phyloP scores from a whole-genome alignment of 2,113 vertebrate genomes.

The Zingel zingel region DNA sequence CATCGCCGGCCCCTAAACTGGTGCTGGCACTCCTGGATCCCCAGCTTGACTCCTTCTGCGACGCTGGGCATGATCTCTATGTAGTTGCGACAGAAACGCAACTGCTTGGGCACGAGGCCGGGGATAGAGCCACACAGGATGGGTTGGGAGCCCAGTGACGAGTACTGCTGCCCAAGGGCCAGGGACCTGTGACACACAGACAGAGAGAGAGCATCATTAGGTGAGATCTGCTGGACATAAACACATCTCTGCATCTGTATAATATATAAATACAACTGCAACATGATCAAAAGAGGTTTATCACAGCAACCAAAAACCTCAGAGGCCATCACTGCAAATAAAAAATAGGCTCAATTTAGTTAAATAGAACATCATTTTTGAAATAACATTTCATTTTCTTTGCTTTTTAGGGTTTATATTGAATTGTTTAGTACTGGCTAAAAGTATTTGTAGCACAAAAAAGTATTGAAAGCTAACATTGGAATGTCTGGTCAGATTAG shows the following conservation, averaged over 20 bases:
- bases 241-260: not conserved
- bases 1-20: conserved; percentile 96
- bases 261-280: not conserved
- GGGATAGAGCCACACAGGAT: conserved; percentile 95
- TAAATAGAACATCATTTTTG: not conserved
- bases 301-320: not conserved
- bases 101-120: conserved; percentile 97
- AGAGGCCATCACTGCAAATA: not conserved
- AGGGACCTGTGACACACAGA: conserved; percentile 87
- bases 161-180: conserved; percentile 94
- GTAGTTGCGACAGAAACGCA: conserved; percentile 98
- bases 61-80: conserved; percentile 99
- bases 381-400: not conserved
- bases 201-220: not conserved
- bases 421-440: not conserved
- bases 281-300: not conserved
- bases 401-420: not conserved
- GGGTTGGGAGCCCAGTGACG: conserved; percentile 92
- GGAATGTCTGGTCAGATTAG: not conserved
- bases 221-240: not conserved
- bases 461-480: not conserved
- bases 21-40: conserved; percentile 97
- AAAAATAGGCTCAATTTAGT: not conserved
- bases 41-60: conserved; percentile 94
- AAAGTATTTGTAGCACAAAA: not conserved